Evolutionary conservation across 2,888 invertebrate species (phyloP).

Genomic region (Rhingia rostrata): DNA sequence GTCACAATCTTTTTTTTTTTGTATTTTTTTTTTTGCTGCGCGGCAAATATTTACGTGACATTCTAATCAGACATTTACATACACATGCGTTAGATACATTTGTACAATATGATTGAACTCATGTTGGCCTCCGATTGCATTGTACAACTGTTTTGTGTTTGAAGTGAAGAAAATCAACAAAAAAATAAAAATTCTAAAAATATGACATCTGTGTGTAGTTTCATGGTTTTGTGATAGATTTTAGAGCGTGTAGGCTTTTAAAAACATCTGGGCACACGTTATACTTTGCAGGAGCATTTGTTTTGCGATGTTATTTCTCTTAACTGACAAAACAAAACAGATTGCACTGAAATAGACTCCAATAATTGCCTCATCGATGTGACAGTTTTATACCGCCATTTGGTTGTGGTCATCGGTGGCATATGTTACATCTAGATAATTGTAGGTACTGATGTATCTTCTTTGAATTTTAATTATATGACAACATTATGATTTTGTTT

Average conservation of each 20-base stretch:
- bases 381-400: constrained; percentile 29
- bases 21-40: not conserved
- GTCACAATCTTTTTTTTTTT: constrained; percentile 7
- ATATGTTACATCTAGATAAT: no score
- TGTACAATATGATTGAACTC: constrained; percentile 48
- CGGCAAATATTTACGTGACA: constrained; percentile 65
- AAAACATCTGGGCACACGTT: constrained; percentile 67
- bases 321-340: constrained; percentile 46
- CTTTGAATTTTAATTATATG: no score
- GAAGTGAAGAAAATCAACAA: not conserved
- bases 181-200: constrained; percentile 8
- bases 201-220: constrained; percentile 47
- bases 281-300: constrained; percentile 9
- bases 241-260: constrained; percentile 50
- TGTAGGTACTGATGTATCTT: not conserved
- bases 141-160: constrained; percentile 19
- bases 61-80: constrained; percentile 61
- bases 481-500: no score
- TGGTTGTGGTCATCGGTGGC: not conserved
- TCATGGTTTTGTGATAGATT: constrained; percentile 25
- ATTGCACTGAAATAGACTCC: constrained; percentile 46
- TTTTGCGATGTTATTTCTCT: constrained; percentile 1
- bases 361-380: constrained; percentile 62
- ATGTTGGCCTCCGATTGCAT: constrained; percentile 61
- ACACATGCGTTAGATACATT: constrained; percentile 48